phyloP scores from a whole-genome alignment of 1,140 invertebrate species.

The Megalonaias nervosa region DNA sequence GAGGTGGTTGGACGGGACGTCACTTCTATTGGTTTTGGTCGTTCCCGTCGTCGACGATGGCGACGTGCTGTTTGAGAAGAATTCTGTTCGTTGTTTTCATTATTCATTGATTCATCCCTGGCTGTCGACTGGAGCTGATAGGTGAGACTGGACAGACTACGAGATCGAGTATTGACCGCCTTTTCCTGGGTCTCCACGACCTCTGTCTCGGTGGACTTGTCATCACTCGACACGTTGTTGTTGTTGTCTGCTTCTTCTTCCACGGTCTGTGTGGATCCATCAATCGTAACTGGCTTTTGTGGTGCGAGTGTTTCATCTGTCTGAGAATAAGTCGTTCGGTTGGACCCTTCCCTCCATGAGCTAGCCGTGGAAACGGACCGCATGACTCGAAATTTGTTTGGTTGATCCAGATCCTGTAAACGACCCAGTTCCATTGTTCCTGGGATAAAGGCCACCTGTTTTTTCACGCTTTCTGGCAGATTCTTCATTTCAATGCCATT shows the following conservation, averaged over 20 bases:
- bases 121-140: conserved; percentile 15
- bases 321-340: conserved; percentile 13
- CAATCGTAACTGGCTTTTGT: conserved; percentile 22
- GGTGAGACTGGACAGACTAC: conserved; percentile 44
- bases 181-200: conserved; percentile 58
- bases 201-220: conserved; percentile 62
- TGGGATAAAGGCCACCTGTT: conserved; percentile 64
- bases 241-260: conserved; percentile 30
- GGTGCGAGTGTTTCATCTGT: conserved; percentile 29
- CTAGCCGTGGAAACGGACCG: conserved; percentile 32
- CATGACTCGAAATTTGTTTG: conserved; percentile 39
- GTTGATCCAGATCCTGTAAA: conserved; percentile 61
- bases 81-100: conserved; percentile 14
- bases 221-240: conserved; percentile 32
- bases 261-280: conserved; percentile 48
- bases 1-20: conserved; percentile 23
- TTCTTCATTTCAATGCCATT: conserved; percentile 64
- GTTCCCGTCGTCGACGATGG: conserved; percentile 52
- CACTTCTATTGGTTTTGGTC: conserved; percentile 34
- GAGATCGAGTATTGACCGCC: conserved; percentile 65
- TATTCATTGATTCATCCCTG: conserved; percentile 22
- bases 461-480: conserved; percentile 63
- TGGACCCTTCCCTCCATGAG: conserved; percentile 31
- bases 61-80: conserved; percentile 47
- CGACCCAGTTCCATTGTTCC: conserved; percentile 66